phyloP scores from a whole-genome alignment of 2,888 invertebrate genomes.

The Callimorpha dominula region DNA sequence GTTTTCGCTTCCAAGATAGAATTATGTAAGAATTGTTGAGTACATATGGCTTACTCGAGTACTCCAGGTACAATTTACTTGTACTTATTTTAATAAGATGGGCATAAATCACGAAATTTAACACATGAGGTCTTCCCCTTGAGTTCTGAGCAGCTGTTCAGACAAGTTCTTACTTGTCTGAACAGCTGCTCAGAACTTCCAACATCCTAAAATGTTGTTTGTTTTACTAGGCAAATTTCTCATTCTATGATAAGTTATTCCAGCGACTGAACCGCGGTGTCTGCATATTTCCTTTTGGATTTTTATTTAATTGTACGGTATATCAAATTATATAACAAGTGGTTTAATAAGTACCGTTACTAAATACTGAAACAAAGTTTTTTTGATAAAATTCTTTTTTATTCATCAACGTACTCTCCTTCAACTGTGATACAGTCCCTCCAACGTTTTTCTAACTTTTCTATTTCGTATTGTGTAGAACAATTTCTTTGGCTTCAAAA shows the following conservation, averaged over 20 bases:
- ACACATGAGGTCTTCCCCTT: too few relatives aligned
- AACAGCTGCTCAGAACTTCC: slow-evolving; percentile 7
- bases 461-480: too few relatives aligned
- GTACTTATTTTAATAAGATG: slow-evolving; percentile 10
- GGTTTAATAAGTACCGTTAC: too few relatives aligned
- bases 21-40: not conserved
- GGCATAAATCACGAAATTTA: slow-evolving; percentile 17
- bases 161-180: too few relatives aligned
- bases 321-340: too few relatives aligned
- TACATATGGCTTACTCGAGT: not conserved
- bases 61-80: not conserved
- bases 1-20: not conserved
- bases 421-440: too few relatives aligned
- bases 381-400: too few relatives aligned
- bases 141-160: not conserved
- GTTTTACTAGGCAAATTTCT: slow-evolving; percentile 5
- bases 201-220: slow-evolving; percentile 3
- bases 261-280: not conserved
- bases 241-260: not conserved
- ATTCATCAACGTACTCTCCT: too few relatives aligned
- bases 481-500: too few relatives aligned
- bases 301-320: too few relatives aligned
- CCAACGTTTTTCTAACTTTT: too few relatives aligned
- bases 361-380: too few relatives aligned
- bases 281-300: not conserved